Base-by-base conservation (phyloP, 1,140 invertebrate species). In the Nomia melanderi region DNA sequence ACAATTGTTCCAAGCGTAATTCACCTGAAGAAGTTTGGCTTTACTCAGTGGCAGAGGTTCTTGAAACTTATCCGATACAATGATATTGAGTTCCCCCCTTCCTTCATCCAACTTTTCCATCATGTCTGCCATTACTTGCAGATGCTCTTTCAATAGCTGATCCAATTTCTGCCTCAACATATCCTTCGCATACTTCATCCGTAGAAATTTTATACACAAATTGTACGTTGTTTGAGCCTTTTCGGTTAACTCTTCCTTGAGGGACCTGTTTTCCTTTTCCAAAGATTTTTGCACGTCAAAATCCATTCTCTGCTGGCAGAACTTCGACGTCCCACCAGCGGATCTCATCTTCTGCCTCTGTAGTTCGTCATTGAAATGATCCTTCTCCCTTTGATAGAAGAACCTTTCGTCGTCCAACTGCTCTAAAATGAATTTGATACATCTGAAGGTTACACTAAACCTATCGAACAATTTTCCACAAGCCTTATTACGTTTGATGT, bases 71-170 rank as follows among this genome's bases (percentile, higher is more conserved):
- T 85, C 82, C 0, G 86, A 88, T 0, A 88, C 82, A n/a, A 88
- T 88, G 4, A 85, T 79, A 20, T 88, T 88, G 0, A 88, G 60
- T 59, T 88, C 87, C 25, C 86, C 86, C 39, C 87, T 73, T 11
- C 84, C 87, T 29, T 88, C 87, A n/a, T 88, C 87, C 3, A 88
- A 53, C 66, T 88, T 88, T 25, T 87, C 86, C 87, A 88, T 88
- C 87, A 86, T 88, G 39, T 88, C 87, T 0, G 86, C 69, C 79
- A 88, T 88, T 23, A 88, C 84, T 64, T 85, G 71, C 9, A 88
- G 60, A 72, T 88, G 87, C 59, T 88, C 86, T 2, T 78, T 76
- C 27, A 79, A 53, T 27, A 88, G 53, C 20, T 82, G 80, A 64
- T 88, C 84, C 9, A 87, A 71, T 66, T 87, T 88, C 11, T 80